Evolutionary conservation across 2,888 invertebrate species (phyloP).

Genomic region (Agonopterix heracliana): DNA sequence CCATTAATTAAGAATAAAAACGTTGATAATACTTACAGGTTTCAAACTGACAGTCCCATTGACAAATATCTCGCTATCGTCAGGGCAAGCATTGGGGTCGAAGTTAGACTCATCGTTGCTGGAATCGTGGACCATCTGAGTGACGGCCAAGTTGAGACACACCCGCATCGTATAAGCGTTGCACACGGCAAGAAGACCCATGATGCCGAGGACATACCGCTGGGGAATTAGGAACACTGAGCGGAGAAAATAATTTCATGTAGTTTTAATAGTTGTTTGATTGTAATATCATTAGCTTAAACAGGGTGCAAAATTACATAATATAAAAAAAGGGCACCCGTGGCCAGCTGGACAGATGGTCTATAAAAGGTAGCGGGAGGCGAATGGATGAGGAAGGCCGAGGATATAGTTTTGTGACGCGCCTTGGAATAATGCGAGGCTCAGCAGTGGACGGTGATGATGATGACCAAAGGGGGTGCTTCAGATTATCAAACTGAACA

Average conservation of each 20-base stretch:
- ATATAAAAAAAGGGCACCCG: no score
- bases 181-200: constrained; percentile 85
- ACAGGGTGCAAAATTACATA: no score
- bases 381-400: no score
- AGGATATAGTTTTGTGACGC: no score
- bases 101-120: constrained; percentile 44
- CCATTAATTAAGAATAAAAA: no score
- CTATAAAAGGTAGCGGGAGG: no score
- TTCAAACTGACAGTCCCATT: constrained; percentile 53
- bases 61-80: constrained; percentile 43
- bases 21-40: constrained; percentile 58
- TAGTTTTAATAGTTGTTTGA: neutral
- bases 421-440: no score
- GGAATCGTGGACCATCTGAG: constrained; percentile 77
- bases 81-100: constrained; percentile 61
- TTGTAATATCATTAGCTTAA: no score
- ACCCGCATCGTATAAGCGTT: constrained; percentile 87
- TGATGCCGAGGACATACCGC: constrained; percentile 82
- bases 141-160: constrained; percentile 82
- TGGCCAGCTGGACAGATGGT: no score
- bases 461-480: no score
- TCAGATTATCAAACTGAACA: no score
- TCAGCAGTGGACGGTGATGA: no score
- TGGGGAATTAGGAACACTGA: constrained; percentile 80
- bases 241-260: constrained; percentile 36